phyloP scores from a whole-genome alignment of 2,888 invertebrate species.

The Drosophila fulvimacula region DNA sequence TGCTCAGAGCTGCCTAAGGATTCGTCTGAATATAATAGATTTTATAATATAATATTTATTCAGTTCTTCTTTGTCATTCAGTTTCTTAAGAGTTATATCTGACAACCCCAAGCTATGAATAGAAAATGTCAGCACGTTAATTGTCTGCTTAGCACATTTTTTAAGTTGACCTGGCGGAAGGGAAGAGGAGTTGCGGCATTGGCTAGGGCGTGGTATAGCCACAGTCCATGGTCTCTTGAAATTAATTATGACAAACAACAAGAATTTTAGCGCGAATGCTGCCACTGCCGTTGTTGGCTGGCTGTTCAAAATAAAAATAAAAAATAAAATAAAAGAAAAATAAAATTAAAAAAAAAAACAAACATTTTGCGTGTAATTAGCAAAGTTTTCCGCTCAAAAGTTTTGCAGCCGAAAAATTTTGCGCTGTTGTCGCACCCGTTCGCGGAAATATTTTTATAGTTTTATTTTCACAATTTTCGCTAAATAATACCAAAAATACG shows the following conservation, averaged over 20 bases:
- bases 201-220: not conserved
- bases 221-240: conserved; percentile 37
- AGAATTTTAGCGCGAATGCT: conserved; percentile 42
- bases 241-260: conserved; percentile 70
- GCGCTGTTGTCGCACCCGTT: conserved; percentile 54
- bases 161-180: conserved; percentile 10
- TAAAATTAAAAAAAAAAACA: conserved; percentile 30
- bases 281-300: conserved; percentile 27
- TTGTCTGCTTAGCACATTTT: conserved; percentile 10
- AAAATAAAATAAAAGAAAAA: conserved; percentile 24
- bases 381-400: conserved; percentile 75
- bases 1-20: too few relatives aligned
- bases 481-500: conserved; percentile 55
- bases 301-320: conserved; percentile 2
- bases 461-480: conserved; percentile 17
- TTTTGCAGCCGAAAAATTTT: conserved; percentile 57
- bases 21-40: not conserved
- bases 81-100: too few relatives aligned
- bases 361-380: conserved; percentile 76
- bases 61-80: not conserved
- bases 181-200: not conserved
- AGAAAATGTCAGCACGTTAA: not conserved
- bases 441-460: conserved; percentile 53
- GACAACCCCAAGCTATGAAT: not conserved
- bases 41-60: not conserved